Conservation (phyloP, 92 coral and sea anemone species). For the Parazoanthus swiftii region DNA sequence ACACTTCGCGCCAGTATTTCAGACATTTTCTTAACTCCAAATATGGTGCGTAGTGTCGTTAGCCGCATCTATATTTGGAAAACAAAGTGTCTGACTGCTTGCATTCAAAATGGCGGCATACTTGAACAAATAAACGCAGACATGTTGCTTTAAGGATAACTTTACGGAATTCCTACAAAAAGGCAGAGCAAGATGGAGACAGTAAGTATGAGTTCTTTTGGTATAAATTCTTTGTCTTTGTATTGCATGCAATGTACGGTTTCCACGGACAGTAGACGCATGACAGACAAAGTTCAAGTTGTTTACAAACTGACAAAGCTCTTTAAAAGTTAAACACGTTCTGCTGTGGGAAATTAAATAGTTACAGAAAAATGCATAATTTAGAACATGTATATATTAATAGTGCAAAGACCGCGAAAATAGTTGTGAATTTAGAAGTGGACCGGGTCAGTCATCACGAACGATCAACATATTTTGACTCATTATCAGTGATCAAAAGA, state of each 20-base stretch:
- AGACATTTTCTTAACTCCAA: neutral
- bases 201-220: slow-evolving; percentile 10
- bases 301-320: neutral
- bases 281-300: slow-evolving; percentile 12
- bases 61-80: slow-evolving; percentile 32
- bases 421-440: neutral
- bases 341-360: neutral
- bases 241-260: neutral
- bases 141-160: neutral
- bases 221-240: neutral
- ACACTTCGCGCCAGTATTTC: slow-evolving; percentile 58
- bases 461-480: neutral
- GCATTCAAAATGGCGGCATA: slow-evolving; percentile 26
- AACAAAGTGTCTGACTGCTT: neutral
- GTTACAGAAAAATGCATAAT: slow-evolving; percentile 35
- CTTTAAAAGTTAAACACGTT: neutral
- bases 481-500: too few relatives aligned
- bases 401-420: slow-evolving; percentile 4
- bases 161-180: neutral
- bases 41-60: slow-evolving; percentile 39
- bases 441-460: neutral
- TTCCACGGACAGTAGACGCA: neutral
- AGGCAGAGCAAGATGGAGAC: slow-evolving; percentile 26
- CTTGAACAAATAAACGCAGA: neutral
- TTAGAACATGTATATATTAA: neutral